Base-by-base conservation (phyloP, 1,140 invertebrate genomes). In the Drosophila pallidifrons region DNA sequence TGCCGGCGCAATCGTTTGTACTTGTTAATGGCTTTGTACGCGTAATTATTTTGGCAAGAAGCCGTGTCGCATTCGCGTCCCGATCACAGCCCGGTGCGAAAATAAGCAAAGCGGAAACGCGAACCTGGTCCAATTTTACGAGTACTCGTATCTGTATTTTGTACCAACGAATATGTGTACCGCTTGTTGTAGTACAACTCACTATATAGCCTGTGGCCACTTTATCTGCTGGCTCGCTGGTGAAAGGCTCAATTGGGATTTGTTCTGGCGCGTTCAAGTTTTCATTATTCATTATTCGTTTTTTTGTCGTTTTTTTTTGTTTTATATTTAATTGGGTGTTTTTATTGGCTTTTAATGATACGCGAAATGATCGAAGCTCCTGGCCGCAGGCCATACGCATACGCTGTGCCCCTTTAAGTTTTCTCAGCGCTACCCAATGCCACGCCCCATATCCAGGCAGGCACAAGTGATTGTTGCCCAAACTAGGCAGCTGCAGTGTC, bases 331-430 rank as follows among this genome's bases (percentile, higher is more conserved):
- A 89, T 89, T 89, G 85, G 85, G 85, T 89, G 85, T 89, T 89
- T 89, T 89, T 89, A 89, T 89, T 89, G 85, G 86, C 82, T 89
- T 89, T 89, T 89, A 89, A 89, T 89, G 85, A 89, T 89, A 89
- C 85, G 86, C 81, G 85, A 89, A 89, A 89, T 89, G 85, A 89
- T 89, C 85, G 85, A 89, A 83, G 67, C 73, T 77, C 46, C 52
- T 65, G 67, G 55, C 85, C 85, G 35, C 82, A 67, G 77, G 83
- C 77, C 77, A 80, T 59, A 73, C 77, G 69, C 75, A 63, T 25
- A 25, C 20, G 20, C 20, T 25, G 20, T 25, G 59, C 78, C 45
- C 51, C 57, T 80, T 58, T 49, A 60, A 51, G 41, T 71, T 75
- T 65, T 63, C 70, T 58, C 71, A 70, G 67, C 51, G 63, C 54